A percentile compares a stretch with the other conserved stretches of the same genome.
These are phyloP conservation scores for Miichthys miiuy DNA, from an alignment of 2,797 vertebrate species.

Conservation along the genomic window DNA sequence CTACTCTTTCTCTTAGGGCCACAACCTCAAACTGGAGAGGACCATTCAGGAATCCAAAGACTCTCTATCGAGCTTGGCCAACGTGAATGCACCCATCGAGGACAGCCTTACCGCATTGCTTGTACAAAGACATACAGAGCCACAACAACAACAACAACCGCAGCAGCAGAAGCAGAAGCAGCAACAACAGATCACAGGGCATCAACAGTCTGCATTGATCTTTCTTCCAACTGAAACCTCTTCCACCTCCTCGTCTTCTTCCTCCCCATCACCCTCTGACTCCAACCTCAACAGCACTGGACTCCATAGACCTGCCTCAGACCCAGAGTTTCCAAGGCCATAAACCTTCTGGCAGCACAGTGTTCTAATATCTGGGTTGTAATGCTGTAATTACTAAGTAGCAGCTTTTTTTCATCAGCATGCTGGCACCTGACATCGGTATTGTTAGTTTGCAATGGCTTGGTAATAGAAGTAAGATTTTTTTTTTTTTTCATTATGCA, in stretches of 20 bases:
- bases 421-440: conserved; percentile 73
- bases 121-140: conserved; percentile 77
- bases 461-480: conserved; percentile 61
- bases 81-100: conserved; percentile 85
- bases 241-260: conserved; percentile 88
- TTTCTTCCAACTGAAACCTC: conserved; percentile 88
- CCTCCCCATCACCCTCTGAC: conserved; percentile 83
- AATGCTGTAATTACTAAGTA: conserved; percentile 71
- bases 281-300: conserved; percentile 80
- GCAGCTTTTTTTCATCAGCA: conserved; percentile 72
- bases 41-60: conserved; percentile 92
- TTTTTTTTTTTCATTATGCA: conserved; percentile 62
- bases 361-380: conserved; percentile 61
- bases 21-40: conserved; percentile 88
- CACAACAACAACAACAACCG: conserved; percentile 63
- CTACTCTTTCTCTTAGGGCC: conserved; percentile 82
- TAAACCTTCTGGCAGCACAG: conserved; percentile 75
- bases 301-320: conserved; percentile 92
- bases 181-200: conserved; percentile 75
- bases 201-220: conserved; percentile 85
- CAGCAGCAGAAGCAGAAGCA: conserved; percentile 39
- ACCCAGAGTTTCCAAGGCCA: conserved; percentile 91
- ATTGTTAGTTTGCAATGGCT: conserved; percentile 71
- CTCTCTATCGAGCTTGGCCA: conserved; percentile 85
- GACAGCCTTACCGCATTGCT: conserved; percentile 90